Evolutionary conservation across 2,797 vertebrate genomes (phyloP).

Genomic region (Enteromius treurensis): DNA sequence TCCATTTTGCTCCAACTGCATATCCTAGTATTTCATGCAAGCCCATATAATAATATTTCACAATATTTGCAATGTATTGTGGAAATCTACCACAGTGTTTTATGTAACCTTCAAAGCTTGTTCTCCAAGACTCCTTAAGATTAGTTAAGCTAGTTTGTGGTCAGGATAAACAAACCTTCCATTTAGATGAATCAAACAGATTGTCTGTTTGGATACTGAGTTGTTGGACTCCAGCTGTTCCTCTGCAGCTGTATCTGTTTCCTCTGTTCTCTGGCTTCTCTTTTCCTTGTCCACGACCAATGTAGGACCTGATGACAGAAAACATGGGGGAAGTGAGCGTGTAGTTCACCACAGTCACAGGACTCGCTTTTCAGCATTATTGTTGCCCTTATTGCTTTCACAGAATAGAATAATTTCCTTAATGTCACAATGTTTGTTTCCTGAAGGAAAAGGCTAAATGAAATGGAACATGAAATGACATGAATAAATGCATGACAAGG

Average conservation of each 20-base stretch:
- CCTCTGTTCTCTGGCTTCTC: constrained; percentile 66
- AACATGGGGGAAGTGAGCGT: constrained; percentile 19
- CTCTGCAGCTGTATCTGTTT: constrained; percentile 74
- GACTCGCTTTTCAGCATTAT: constrained; percentile 6
- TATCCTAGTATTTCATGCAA: not conserved
- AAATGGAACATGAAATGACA: constrained; percentile 14
- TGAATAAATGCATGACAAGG: constrained; percentile 17
- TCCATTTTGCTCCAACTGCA: not conserved
- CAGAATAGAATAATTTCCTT: not conserved
- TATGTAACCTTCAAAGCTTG: not conserved
- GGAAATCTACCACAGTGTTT: not conserved
- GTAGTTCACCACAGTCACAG: not conserved
- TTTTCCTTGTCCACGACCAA: constrained; percentile 52
- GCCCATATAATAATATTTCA: not conserved
- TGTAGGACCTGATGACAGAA: not conserved
- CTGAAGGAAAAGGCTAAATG: not conserved
- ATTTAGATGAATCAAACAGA: not conserved
- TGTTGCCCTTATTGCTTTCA: not conserved
- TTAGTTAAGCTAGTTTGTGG: not conserved
- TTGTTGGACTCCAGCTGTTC: not conserved
- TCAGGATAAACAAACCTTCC: not conserved
- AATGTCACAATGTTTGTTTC: constrained; percentile 5
- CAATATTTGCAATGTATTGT: not conserved
- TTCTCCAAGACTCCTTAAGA: not conserved
- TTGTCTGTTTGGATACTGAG: not conserved